Evolutionary conservation across 2,797 vertebrate genomes (phyloP).

Genomic region (Alectoris magna): DNA sequence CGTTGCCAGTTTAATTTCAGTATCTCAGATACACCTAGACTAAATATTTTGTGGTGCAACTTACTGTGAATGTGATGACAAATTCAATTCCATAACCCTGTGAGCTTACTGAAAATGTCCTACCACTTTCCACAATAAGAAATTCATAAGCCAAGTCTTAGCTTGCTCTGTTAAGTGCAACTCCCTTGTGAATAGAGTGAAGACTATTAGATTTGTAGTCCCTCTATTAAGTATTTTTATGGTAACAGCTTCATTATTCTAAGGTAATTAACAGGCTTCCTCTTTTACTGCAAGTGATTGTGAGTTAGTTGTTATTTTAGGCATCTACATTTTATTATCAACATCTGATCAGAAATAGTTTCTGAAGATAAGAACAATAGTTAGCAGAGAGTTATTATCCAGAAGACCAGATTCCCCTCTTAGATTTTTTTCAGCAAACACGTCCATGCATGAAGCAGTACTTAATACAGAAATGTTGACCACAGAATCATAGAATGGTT

Average conservation of each 20-base stretch:
- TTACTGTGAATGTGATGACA: not conserved
- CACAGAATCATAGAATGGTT: not conserved
- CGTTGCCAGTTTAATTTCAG: not conserved
- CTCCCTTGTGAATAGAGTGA: not conserved
- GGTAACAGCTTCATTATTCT: constrained; percentile 39
- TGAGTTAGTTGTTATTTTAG: constrained; percentile 4
- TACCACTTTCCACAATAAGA: not conserved
- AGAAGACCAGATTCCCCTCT: not conserved
- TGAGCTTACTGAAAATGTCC: not conserved
- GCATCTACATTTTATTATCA: constrained; percentile 22
- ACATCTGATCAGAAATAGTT: constrained; percentile 22
- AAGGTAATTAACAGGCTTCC: constrained; percentile 33
- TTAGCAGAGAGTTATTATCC: not conserved
- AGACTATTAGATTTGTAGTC: constrained; percentile 17
- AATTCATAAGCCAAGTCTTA: constrained; percentile 16
- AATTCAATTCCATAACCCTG: not conserved
- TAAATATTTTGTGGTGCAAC: not conserved
- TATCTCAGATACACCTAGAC: not conserved
- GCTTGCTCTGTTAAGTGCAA: constrained; percentile 3
- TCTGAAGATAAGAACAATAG: not conserved
- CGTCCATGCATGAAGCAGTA: not conserved
- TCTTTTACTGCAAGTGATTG: not conserved
- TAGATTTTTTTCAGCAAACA: not conserved
- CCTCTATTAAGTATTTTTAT: constrained; percentile 40
- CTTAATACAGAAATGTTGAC: not conserved